Evolutionary conservation across 1,140 invertebrate genomes (phyloP), one percentile per base, ranked within the genome.

Genomic region (Aphelinus atriplicis): DNA sequence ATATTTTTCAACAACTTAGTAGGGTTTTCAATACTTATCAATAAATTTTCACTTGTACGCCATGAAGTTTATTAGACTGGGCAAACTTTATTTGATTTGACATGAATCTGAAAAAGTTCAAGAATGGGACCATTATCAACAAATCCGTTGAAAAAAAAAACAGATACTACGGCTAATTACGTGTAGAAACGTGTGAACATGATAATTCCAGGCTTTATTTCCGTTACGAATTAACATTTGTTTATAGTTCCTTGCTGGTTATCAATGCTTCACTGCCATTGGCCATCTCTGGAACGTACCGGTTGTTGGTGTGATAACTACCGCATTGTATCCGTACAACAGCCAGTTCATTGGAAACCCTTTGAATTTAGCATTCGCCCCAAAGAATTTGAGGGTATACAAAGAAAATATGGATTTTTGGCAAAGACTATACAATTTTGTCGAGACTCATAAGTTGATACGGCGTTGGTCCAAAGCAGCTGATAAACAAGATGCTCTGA

Each of bases 331-430:
- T 61, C 90, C 90, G 1, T 92, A 90, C 90, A 84, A 91, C 0
- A 90, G 91, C 64, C 89, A 90, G 53, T 89, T 90, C 77, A 79
- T 91, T 45, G 91, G 89, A 2, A 91, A 91, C 80, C 90, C 91
- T 2, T 87, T 90, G 47, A 90, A 88, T 48, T 86, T 90, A 0
- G 87, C 91, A 2, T 90, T 90, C 71, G 89, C 92, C 76, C 91
- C 91, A 0, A 87, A 88, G 26, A 89, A 73, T 86, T 88, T 47
- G 89, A 84, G 45, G 91, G 5, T 7, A 9, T 2, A 47, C 9
- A 58, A 47, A 2, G 5, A 58, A 1, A 4, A n/a, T 2, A 56
- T 92, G 91, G 77, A 3, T 6, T 69, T 69, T 26, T 69, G 66
- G 66, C 55, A 69, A 9, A 46, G 66, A 48, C 9, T 69, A 2